Percentiles rank a stretch among this genome's conserved stretches.
Conservation (phyloP, 2,888 invertebrate genomes). For the Sphaeridia pumilis region DNA sequence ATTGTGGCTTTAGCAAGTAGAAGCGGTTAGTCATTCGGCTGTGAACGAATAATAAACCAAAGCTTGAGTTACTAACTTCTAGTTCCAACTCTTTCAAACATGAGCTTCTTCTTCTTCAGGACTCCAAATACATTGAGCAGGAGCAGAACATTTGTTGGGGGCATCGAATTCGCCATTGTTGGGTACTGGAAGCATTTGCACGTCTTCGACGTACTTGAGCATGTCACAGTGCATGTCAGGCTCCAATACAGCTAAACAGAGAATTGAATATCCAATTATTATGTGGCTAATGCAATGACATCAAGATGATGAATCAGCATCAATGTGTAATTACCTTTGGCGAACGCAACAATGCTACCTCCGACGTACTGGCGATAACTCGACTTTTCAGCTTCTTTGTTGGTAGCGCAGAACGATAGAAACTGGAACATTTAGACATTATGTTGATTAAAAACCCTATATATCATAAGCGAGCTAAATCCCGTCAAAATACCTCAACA, state of each 20-base stretch:
- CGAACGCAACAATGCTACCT: slow-evolving; percentile 19
- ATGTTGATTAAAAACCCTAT: too few species aligned
- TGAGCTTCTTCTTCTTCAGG: too few species aligned
- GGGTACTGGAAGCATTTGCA: slow-evolving; percentile 6
- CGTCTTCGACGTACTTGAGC: slow-evolving; percentile 19
- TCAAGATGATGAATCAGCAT: too few species aligned
- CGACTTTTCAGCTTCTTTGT: slow-evolving; percentile 12
- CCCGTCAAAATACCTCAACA: slow-evolving; percentile 17
- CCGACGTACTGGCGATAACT: slow-evolving; percentile 16
- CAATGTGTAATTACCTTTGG: slow-evolving; percentile 21
- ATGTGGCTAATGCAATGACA: not conserved
- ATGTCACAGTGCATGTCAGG: slow-evolving; percentile 21
- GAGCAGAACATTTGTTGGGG: slow-evolving; percentile 13
- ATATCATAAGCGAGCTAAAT: too few species aligned
- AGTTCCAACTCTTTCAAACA: too few species aligned
- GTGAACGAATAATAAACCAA: too few species aligned
- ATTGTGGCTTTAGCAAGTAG: too few species aligned
- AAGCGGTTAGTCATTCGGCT: too few species aligned
- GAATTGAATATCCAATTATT: not conserved
- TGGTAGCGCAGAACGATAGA: slow-evolving; percentile 18
- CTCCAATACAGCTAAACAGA: slow-evolving; percentile 18
- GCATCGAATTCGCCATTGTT: slow-evolving; percentile 16
- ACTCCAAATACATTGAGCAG: slow-evolving; percentile 8
- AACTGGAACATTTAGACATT: slow-evolving; percentile 13
- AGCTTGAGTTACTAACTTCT: too few species aligned